Conservation (phyloP, 2,113 vertebrate genomes). For the Tinamus guttatus region DNA sequence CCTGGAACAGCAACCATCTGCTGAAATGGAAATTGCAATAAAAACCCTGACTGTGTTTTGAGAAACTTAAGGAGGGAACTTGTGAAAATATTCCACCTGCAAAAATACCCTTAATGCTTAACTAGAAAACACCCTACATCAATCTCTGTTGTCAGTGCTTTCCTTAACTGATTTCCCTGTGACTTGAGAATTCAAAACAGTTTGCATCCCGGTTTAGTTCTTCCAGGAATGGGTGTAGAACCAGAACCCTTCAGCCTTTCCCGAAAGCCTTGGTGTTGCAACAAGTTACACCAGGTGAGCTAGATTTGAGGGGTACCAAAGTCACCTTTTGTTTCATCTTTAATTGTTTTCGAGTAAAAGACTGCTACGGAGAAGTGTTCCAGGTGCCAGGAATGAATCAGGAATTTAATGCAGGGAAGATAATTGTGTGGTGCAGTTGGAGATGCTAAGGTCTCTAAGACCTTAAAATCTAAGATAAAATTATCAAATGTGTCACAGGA, state of each 20-base stretch:
- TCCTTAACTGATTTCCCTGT: slow-evolving; percentile 28
- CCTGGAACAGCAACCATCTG: slow-evolving; percentile 7
- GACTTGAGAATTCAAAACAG: neutral
- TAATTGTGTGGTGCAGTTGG: neutral
- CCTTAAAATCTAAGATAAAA: neutral
- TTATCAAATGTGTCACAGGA: neutral
- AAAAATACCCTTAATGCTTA: slow-evolving; percentile 25
- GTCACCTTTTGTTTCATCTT: neutral
- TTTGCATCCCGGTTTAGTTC: neutral
- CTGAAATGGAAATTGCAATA: slow-evolving; percentile 38
- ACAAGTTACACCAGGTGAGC: neutral
- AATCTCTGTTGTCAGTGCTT: slow-evolving; percentile 8
- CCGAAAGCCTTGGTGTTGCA: neutral
- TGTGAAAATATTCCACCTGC: neutral
- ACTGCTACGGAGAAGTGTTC: neutral
- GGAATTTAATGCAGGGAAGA: neutral
- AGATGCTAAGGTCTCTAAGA: neutral
- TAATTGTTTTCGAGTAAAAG: neutral
- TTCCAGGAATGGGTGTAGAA: slow-evolving; percentile 9
- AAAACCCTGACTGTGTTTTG: slow-evolving; percentile 6
- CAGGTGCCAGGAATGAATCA: neutral
- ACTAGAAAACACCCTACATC: slow-evolving; percentile 15
- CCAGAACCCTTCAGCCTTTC: neutral
- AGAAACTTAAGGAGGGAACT: slow-evolving; percentile 34
- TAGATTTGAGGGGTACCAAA: neutral